Evolutionary conservation across 2,888 invertebrate species (phyloP).

Genomic region (Endotricha flammealis): DNA sequence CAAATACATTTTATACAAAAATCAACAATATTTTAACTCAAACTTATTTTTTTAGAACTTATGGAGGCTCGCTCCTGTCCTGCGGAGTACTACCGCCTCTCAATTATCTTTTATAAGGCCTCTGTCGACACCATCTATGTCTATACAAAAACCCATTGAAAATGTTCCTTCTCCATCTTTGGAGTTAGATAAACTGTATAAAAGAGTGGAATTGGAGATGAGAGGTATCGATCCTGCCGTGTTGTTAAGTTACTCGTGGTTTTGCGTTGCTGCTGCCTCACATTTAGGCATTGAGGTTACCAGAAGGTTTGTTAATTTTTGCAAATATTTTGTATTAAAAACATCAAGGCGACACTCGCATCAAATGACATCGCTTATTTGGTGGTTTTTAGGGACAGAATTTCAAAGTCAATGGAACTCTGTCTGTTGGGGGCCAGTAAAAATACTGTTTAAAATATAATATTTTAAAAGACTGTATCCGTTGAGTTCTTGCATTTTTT

Average conservation of each 20-base stretch:
- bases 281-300: constrained; percentile 88
- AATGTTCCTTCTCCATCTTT: constrained; percentile 34
- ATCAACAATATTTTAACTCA: constrained; percentile 9
- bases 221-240: constrained; percentile 93
- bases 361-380: too few relatives aligned
- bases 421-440: too few relatives aligned
- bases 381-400: too few relatives aligned
- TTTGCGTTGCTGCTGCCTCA: constrained; percentile 87
- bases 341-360: too few relatives aligned
- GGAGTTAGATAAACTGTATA: constrained; percentile 87
- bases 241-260: constrained; percentile 91
- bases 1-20: constrained; percentile 11
- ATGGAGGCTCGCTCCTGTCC: constrained; percentile 39
- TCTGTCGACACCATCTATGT: constrained; percentile 33
- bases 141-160: constrained; percentile 33
- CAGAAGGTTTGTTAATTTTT: constrained; percentile 82
- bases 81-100: constrained; percentile 30
- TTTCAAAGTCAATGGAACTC: too few relatives aligned
- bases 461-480: too few relatives aligned
- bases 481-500: too few relatives aligned
- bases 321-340: too few relatives aligned
- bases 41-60: constrained; percentile 39
- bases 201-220: constrained; percentile 90
- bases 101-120: constrained; percentile 34
- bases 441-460: too few relatives aligned